phyloP scores from a whole-genome alignment of 2,888 invertebrate genomes.

The Drosophila pegasa region DNA sequence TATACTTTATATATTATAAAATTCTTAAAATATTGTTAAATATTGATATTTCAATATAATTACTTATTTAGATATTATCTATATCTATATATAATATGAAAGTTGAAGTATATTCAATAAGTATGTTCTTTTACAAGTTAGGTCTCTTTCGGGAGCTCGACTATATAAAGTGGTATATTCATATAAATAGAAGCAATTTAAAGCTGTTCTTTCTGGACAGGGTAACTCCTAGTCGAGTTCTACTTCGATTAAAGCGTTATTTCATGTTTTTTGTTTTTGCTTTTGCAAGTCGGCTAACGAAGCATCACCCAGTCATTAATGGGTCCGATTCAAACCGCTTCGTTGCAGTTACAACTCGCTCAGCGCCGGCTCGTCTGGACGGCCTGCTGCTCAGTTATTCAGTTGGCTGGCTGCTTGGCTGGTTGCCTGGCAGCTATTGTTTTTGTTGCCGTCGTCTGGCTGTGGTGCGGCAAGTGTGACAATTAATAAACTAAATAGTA shows the following conservation, averaged over 20 bases:
- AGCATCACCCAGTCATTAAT: conserved; percentile 42
- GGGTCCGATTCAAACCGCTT: conserved; percentile 61
- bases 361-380: conserved; percentile 62
- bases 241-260: neutral
- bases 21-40: too few species aligned
- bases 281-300: conserved; percentile 33
- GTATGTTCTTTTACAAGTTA: too few species aligned
- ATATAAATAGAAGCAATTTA: neutral
- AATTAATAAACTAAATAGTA: conserved; percentile 37
- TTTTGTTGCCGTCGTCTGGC: conserved; percentile 6
- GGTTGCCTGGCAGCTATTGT: conserved; percentile 23
- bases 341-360: conserved; percentile 67
- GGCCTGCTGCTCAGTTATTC: conserved; percentile 19
- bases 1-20: too few species aligned
- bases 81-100: too few species aligned
- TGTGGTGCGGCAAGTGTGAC: conserved; percentile 43
- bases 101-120: too few species aligned
- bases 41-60: too few species aligned
- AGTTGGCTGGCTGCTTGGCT: conserved; percentile 14
- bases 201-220: neutral
- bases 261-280: neutral
- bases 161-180: too few species aligned
- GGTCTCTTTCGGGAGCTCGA: too few species aligned
- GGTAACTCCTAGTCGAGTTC: neutral
- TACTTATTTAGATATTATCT: too few species aligned